Percentiles rank a stretch among this genome's conserved stretches.
Evolutionary conservation across 2,113 vertebrate species (phyloP).

Genomic region (Pachypanchax playfairii): DNA sequence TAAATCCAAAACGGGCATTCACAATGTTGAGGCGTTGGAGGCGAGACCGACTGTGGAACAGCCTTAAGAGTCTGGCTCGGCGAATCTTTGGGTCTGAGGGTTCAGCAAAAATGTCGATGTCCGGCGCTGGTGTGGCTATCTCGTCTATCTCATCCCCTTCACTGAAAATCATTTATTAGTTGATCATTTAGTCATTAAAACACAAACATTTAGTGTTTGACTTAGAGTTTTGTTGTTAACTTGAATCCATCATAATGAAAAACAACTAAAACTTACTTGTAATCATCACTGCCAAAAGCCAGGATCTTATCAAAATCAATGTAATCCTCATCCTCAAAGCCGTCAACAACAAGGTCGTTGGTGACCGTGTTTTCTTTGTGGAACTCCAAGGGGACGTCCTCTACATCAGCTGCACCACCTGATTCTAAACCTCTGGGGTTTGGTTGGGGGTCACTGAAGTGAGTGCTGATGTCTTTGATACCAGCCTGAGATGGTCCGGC

Average conservation of each 20-base stretch:
- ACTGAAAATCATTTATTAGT: slow-evolving; percentile 46
- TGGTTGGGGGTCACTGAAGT: slow-evolving; percentile 65
- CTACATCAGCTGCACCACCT: slow-evolving; percentile 53
- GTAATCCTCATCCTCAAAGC: slow-evolving; percentile 87
- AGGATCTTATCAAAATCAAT: slow-evolving; percentile 89
- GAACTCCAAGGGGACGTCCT: slow-evolving; percentile 81
- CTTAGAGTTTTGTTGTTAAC: background rate
- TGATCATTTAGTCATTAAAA: background rate
- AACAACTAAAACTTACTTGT: slow-evolving; percentile 57
- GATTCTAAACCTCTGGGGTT: slow-evolving; percentile 45
- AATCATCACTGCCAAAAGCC: slow-evolving; percentile 83
- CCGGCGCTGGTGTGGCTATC: slow-evolving; percentile 75
- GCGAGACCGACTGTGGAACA: slow-evolving; percentile 90
- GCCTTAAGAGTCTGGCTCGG: slow-evolving; percentile 83
- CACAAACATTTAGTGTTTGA: background rate
- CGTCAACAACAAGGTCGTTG: slow-evolving; percentile 86
- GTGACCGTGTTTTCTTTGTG: slow-evolving; percentile 94
- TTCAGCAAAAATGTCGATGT: slow-evolving; percentile 82
- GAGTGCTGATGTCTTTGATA: slow-evolving; percentile 78
- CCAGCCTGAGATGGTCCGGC: slow-evolving; percentile 71
- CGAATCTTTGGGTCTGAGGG: slow-evolving; percentile 80
- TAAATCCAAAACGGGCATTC: slow-evolving; percentile 90
- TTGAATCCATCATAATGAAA: background rate
- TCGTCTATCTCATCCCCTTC: slow-evolving; percentile 86
- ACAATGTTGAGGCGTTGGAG: slow-evolving; percentile 92